Conservation (phyloP, 2,888 invertebrate species). For the Mylabris sibirica region DNA sequence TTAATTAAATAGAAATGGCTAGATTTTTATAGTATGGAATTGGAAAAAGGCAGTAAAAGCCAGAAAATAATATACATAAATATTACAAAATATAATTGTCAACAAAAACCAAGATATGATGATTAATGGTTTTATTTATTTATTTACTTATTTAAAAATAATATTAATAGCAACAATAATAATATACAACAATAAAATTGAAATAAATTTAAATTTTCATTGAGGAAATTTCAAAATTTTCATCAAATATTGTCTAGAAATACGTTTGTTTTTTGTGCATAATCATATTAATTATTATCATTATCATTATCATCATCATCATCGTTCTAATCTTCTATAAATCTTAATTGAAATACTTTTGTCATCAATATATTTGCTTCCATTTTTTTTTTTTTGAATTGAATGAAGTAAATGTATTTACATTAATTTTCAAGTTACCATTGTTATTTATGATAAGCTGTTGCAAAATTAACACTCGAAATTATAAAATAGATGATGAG, state of each 20-base stretch:
- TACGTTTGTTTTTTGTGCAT: too few relatives aligned
- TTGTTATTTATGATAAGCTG: not conserved
- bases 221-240: not conserved
- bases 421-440: not conserved
- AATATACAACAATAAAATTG: not conserved
- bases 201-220: not conserved
- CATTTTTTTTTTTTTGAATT: too few relatives aligned
- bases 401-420: not conserved
- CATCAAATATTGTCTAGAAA: not conserved
- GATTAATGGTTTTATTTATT: slow-evolving; percentile 1
- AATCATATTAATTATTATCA: not conserved
- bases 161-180: not conserved
- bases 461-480: not conserved
- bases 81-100: slow-evolving; percentile 1
- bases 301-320: not conserved
- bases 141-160: not conserved
- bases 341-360: not conserved
- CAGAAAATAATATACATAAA: not conserved
- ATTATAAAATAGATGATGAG: not conserved
- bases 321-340: not conserved
- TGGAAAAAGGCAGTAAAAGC: slow-evolving; percentile 8
- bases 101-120: slow-evolving; percentile 2
- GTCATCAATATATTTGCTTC: not conserved
- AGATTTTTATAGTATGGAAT: not conserved
- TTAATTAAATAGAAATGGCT: not conserved